phyloP scores from a whole-genome alignment of 2,888 invertebrate species.

The Ornithoptera priamus region DNA sequence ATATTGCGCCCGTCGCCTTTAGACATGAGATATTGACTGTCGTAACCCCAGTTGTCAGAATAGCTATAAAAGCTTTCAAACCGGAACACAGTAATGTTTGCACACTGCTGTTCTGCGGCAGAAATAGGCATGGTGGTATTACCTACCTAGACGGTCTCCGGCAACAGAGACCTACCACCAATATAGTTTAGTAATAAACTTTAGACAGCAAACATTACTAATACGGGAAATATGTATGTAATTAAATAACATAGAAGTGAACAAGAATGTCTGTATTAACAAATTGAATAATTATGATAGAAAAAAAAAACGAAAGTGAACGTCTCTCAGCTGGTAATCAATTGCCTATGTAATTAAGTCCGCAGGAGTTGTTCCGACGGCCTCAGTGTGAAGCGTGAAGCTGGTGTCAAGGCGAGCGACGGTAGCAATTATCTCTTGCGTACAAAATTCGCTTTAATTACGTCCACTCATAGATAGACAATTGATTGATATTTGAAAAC shows the following conservation, averaged over 20 bases:
- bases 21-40: no score
- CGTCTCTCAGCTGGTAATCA: conserved; percentile 12
- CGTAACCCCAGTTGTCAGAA: no score
- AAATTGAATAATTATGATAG: not conserved
- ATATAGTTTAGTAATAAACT: no score
- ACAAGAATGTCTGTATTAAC: not conserved
- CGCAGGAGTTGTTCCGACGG: not conserved
- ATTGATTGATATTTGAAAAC: not conserved
- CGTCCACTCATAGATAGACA: not conserved
- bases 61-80: no score
- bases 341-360: conserved; percentile 20
- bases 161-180: no score
- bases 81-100: no score
- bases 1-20: no score
- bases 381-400: conserved; percentile 8
- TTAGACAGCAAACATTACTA: not conserved
- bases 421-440: conserved; percentile 12
- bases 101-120: no score
- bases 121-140: no score
- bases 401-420: conserved; percentile 24
- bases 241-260: not conserved
- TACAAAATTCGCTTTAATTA: conserved; percentile 7
- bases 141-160: no score
- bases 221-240: not conserved
- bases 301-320: conserved; percentile 23